phyloP scores from a whole-genome alignment of 2,113 vertebrate genomes.

The Onychostoma macrolepis region DNA sequence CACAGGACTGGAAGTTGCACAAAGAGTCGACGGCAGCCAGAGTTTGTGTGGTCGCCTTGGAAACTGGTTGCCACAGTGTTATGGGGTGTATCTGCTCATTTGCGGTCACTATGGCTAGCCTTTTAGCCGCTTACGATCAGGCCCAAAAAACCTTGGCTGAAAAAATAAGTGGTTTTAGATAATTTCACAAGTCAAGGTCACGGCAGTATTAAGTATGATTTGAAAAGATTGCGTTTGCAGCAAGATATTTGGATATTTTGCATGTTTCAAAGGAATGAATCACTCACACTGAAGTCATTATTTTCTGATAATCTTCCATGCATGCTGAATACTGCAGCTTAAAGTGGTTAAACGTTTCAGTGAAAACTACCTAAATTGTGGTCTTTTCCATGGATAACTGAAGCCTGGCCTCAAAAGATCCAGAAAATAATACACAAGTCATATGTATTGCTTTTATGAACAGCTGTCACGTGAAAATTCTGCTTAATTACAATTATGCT shows the following conservation, averaged over 20 bases:
- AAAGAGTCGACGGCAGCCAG: not conserved
- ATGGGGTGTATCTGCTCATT: conserved; percentile 30
- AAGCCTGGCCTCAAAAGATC: not conserved
- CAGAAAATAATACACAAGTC: not conserved
- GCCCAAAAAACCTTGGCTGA: not conserved
- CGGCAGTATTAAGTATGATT: not conserved
- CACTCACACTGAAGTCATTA: not conserved
- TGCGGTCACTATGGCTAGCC: not conserved
- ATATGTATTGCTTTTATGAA: not conserved
- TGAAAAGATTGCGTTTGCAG: not conserved
- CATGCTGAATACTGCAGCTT: not conserved
- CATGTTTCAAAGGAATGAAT: conserved; percentile 53
- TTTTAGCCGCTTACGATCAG: not conserved
- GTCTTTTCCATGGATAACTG: not conserved
- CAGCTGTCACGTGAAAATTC: not conserved
- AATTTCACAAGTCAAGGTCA: not conserved
- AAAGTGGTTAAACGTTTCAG: not conserved
- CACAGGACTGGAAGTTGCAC: not conserved
- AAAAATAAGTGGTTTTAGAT: not conserved
- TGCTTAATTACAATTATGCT: not conserved
- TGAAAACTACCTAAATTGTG: not conserved
- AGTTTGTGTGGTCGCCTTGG: conserved; percentile 27
- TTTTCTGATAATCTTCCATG: not conserved
- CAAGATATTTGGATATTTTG: not conserved
- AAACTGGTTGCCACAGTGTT: conserved; percentile 12